Evolutionary conservation across 2,113 vertebrate species (phyloP).

Genomic region (Speoplatyrhinus poulsoni): DNA sequence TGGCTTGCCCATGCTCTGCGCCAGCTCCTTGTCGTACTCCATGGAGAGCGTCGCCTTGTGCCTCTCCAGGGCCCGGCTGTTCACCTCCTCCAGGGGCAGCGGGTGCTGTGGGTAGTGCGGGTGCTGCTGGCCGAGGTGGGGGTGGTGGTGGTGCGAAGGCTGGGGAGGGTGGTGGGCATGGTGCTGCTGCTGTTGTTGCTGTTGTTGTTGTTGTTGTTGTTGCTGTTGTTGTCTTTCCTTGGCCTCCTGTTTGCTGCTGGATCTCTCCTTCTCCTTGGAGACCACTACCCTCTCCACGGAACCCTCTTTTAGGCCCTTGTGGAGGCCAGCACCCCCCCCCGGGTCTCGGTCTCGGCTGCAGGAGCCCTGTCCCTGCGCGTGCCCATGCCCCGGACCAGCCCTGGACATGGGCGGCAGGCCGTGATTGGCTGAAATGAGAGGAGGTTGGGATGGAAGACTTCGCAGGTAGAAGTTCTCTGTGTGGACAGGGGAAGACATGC

Average conservation of each 20-base stretch:
- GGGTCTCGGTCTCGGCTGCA: conserved; percentile 88
- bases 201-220: conserved; percentile 5
- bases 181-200: conserved; percentile 46
- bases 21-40: conserved; percentile 85
- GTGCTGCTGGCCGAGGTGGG: conserved; percentile 80
- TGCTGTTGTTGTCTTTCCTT: conserved; percentile 78
- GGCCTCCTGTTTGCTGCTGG: conserved; percentile 78
- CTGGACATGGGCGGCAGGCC: conserved; percentile 86
- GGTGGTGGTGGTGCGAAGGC: conserved; percentile 81
- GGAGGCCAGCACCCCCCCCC: conserved; percentile 71
- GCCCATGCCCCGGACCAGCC: conserved; percentile 80
- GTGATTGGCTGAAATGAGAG: conserved; percentile 88
- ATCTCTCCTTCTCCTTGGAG: conserved; percentile 85
- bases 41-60: conserved; percentile 82
- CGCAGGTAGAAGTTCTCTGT: conserved; percentile 97
- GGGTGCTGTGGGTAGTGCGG: conserved; percentile 70
- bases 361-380: conserved; percentile 70
- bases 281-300: conserved; percentile 82
- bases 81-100: conserved; percentile 77
- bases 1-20: conserved; percentile 79
- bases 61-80: conserved; percentile 78
- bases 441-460: conserved; percentile 89
- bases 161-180: conserved; percentile 79
- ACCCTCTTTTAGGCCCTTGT: conserved; percentile 84
- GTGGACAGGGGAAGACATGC: conserved; percentile 25